Evolutionary conservation across 2,113 vertebrate species (phyloP).

Genomic region (Bostrychus sinensis): DNA sequence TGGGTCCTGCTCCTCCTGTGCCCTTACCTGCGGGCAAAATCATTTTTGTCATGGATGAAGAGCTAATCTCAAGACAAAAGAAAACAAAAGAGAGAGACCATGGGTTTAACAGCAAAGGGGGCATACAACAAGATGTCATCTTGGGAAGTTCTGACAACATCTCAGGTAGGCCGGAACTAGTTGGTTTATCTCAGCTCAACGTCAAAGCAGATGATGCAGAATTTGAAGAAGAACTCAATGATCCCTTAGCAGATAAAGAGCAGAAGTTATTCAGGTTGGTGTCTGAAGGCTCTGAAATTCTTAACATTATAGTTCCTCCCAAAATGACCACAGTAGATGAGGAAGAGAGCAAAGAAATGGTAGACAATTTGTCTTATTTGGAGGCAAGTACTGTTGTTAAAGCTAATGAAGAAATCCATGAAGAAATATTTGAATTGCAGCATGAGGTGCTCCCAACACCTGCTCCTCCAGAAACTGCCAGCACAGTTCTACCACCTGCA

Average conservation of each 20-base stretch:
- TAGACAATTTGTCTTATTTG: constrained; percentile 88
- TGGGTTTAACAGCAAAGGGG: constrained; percentile 32
- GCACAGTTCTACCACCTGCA: not conserved
- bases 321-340: constrained; percentile 85
- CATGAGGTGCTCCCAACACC: constrained; percentile 21
- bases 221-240: constrained; percentile 25
- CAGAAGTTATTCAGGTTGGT: constrained; percentile 87
- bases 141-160: constrained; percentile 42
- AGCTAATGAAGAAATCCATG: constrained; percentile 45
- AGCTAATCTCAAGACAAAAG: constrained; percentile 79
- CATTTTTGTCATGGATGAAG: constrained; percentile 89
- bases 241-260: constrained; percentile 67
- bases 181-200: constrained; percentile 72
- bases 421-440: constrained; percentile 16
- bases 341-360: constrained; percentile 87
- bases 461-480: not conserved
- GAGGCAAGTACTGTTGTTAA: constrained; percentile 79
- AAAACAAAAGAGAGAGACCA: constrained; percentile 68
- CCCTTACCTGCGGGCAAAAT: constrained; percentile 85
- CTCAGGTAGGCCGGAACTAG: constrained; percentile 69
- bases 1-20: constrained; percentile 42
- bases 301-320: constrained; percentile 88
- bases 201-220: constrained; percentile 47
- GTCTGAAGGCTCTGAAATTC: constrained; percentile 91
- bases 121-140: constrained; percentile 16